These are phyloP conservation scores for Xenopus tropicalis DNA, from an alignment of 2,113 vertebrate species.

Conservation along the genomic window UCB_Xtro_10.0 CM004447.2:109804501-109805000, in stretches of 20 bases:
- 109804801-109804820: conserved; percentile 39
- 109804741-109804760: conserved; percentile 24
- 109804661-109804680: neutral
- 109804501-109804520: too few species aligned
- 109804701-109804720: conserved; percentile 9
- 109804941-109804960: too few species aligned
- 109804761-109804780: conserved; percentile 26
- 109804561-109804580: too few species aligned
- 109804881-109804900: conserved; percentile 18
- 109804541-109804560: neutral
- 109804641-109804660: neutral
- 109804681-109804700: neutral
- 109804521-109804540: too few species aligned
- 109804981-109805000: too few species aligned
- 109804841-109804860: conserved; percentile 39
- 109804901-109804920: conserved; percentile 7
- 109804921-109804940: too few species aligned
- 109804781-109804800: conserved; percentile 38
- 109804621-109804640: too few species aligned
- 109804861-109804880: conserved; percentile 2
- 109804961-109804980: too few species aligned
- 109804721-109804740: conserved; percentile 1
- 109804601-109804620: too few species aligned
- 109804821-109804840: conserved; percentile 37
- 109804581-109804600: too few species aligned